These are phyloP conservation scores for Aspiorhynchus laticeps DNA, from an alignment of 2,113 vertebrate species.

Conservation along the genomic window DNA sequence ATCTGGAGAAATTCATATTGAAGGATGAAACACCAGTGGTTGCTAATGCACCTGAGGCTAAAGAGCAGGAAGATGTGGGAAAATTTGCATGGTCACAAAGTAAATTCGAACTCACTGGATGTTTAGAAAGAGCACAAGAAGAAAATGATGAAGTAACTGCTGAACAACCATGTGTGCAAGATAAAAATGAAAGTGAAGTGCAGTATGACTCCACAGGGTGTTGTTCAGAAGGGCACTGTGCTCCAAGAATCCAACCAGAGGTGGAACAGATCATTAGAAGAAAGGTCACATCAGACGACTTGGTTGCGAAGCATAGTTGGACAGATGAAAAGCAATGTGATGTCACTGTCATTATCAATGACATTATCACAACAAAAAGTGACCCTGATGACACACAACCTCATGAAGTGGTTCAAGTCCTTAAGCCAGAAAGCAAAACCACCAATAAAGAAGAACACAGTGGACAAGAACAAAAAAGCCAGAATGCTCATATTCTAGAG, in stretches of 20 bases:
- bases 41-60: conserved; percentile 57
- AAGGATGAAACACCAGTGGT: conserved; percentile 84
- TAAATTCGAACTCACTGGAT: conserved; percentile 76
- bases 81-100: conserved; percentile 71
- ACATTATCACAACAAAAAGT: neutral
- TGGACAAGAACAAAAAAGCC: neutral
- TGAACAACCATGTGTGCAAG: conserved; percentile 25
- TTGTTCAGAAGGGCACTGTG: conserved; percentile 24
- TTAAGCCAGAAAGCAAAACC: neutral
- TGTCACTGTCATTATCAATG: neutral
- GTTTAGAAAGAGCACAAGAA: conserved; percentile 62
- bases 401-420: neutral
- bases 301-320: neutral
- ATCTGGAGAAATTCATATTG: conserved; percentile 91
- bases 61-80: conserved; percentile 54
- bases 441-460: neutral
- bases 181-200: conserved; percentile 42
- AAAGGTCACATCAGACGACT: neutral
- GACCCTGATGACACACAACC: neutral
- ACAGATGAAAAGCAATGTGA: conserved; percentile 22
- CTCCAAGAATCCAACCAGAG: neutral
- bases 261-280: neutral
- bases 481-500: neutral
- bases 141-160: conserved; percentile 52
- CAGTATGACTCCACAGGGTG: conserved; percentile 29